These are phyloP conservation scores for Caenorhabditis wallacei DNA, from an alignment of 2,888 invertebrate species.

Conservation along the genomic window DNA sequence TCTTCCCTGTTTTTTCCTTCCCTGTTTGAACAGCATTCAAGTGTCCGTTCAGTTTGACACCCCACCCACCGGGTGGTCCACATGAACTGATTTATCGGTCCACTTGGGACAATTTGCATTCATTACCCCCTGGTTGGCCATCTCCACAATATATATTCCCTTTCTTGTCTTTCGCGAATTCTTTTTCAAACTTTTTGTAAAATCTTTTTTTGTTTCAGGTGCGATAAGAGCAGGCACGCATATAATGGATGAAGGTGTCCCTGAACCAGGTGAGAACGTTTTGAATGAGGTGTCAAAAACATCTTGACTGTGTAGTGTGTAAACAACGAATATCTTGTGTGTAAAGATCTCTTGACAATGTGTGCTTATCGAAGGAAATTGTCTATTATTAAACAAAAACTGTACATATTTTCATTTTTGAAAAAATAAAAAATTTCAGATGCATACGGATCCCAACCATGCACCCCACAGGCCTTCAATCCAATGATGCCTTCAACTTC, in stretches of 20 bases:
- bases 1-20: conserved; percentile 11
- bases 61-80: conserved; percentile 43
- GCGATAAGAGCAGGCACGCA: not conserved
- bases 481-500: conserved; percentile 52
- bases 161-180: not conserved
- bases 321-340: conserved; percentile 13
- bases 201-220: conserved; percentile 14
- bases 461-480: conserved; percentile 34
- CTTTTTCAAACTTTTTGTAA: not conserved
- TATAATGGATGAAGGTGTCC: conserved; percentile 25
- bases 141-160: not conserved
- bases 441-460: conserved; percentile 30
- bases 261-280: conserved; percentile 28
- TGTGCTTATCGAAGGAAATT: not conserved
- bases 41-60: conserved; percentile 35
- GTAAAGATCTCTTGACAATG: conserved; percentile 24
- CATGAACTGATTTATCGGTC: conserved; percentile 58
- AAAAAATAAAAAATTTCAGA: not conserved
- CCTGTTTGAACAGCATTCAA: conserved; percentile 43
- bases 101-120: conserved; percentile 52
- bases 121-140: conserved; percentile 19
- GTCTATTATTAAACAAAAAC: too few species aligned
- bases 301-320: conserved; percentile 9
- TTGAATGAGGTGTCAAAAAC: conserved; percentile 39
- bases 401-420: not conserved